A percentile compares a stretch with the other conserved stretches of the same genome.
phyloP scores from a whole-genome alignment of 2,113 vertebrate species.

The Passer montanus region DNA sequence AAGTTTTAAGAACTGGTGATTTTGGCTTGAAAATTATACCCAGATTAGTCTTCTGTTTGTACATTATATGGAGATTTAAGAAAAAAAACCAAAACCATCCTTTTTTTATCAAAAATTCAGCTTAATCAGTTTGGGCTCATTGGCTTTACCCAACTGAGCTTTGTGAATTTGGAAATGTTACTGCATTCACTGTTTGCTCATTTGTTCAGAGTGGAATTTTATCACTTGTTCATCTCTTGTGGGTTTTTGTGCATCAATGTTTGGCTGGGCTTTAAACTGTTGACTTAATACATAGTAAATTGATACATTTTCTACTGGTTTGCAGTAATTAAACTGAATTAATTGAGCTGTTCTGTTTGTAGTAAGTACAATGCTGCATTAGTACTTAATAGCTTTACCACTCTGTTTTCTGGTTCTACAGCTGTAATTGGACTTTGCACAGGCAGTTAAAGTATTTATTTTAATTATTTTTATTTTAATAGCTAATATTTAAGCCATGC shows the following conservation, averaged over 20 bases:
- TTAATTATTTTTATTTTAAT: not conserved
- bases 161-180: not conserved
- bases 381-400: not conserved
- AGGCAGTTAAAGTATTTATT: not conserved
- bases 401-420: not conserved
- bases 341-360: constrained; percentile 24
- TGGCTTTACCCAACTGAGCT: not conserved
- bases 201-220: not conserved
- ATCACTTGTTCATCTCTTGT: not conserved
- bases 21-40: not conserved
- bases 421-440: not conserved
- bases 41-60: not conserved
- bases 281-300: not conserved
- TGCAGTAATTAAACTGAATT: constrained; percentile 39
- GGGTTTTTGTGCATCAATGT: not conserved
- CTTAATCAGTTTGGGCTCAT: not conserved
- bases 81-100: fast-evolving
- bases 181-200: not conserved
- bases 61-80: fast-evolving
- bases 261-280: constrained; percentile 1
- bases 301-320: not conserved
- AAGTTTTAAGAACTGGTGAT: not conserved
- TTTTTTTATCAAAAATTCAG: not conserved
- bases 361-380: not conserved
- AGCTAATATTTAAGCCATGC: not conserved